phyloP scores from a whole-genome alignment of 2,113 vertebrate species.

The Otus sunia region DNA sequence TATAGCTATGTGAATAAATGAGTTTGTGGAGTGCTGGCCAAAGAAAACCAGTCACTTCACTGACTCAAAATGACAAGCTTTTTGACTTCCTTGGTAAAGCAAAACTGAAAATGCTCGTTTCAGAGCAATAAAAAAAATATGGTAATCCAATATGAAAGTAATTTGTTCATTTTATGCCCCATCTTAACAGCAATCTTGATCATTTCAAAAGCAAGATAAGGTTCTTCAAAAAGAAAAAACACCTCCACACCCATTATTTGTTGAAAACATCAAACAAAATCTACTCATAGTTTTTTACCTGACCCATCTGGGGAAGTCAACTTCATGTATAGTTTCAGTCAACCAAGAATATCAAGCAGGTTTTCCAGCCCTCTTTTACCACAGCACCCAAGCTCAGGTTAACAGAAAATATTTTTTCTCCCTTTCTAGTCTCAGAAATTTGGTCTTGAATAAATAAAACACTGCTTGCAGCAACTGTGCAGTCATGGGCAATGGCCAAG shows the following conservation, averaged over 20 bases:
- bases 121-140: neutral
- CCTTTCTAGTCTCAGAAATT: neutral
- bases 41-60: constrained; percentile 2
- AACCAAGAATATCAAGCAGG: neutral
- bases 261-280: neutral
- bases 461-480: neutral
- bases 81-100: neutral
- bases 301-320: neutral
- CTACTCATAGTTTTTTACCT: neutral
- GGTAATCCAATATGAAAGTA: neutral
- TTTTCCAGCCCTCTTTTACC: neutral
- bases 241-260: neutral
- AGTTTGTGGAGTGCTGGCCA: neutral
- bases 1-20: neutral
- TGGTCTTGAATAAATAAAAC: neutral
- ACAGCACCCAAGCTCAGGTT: neutral
- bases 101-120: neutral
- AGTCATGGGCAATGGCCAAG: neutral
- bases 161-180: neutral
- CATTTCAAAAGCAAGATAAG: neutral
- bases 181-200: neutral
- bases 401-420: neutral
- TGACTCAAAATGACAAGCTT: neutral
- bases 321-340: neutral
- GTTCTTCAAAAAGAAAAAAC: neutral